Evolutionary conservation across 2,888 invertebrate species (phyloP).

Genomic region (Dolichomitus sp.): DNA sequence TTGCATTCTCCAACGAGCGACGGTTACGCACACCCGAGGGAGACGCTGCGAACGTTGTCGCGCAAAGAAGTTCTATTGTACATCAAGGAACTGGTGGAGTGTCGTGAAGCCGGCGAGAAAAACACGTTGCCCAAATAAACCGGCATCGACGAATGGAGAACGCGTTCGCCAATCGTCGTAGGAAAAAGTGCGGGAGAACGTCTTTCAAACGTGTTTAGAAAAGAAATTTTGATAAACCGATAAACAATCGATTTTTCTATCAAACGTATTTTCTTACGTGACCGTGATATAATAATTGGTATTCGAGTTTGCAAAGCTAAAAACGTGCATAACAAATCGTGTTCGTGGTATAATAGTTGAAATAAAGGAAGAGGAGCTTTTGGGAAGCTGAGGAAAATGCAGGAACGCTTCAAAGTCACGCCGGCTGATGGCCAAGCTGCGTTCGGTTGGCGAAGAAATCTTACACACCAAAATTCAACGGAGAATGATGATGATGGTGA

Average conservation of each 20-base stretch:
- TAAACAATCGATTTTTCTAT: neutral
- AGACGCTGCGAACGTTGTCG: neutral
- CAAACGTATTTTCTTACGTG: neutral
- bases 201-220: constrained; percentile 20
- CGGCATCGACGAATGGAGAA: constrained; percentile 76
- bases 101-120: constrained; percentile 37
- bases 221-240: neutral
- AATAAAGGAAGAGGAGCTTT: neutral
- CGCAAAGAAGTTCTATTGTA: neutral
- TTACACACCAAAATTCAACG: constrained; percentile 68
- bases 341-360: neutral
- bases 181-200: constrained; percentile 75
- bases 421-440: constrained; percentile 76
- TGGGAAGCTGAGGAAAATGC: constrained; percentile 60
- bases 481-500: constrained; percentile 76
- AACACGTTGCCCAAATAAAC: constrained; percentile 33
- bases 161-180: constrained; percentile 75
- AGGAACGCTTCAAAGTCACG: constrained; percentile 82
- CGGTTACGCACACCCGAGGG: constrained; percentile 7
- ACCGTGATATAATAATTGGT: neutral
- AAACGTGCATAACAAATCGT: constrained; percentile 10
- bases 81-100: neutral
- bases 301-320: neutral
- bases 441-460: constrained; percentile 71
- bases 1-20: constrained; percentile 9